phyloP scores from a whole-genome alignment of 2,888 invertebrate species.

The Limnephilus lunatus region DNA sequence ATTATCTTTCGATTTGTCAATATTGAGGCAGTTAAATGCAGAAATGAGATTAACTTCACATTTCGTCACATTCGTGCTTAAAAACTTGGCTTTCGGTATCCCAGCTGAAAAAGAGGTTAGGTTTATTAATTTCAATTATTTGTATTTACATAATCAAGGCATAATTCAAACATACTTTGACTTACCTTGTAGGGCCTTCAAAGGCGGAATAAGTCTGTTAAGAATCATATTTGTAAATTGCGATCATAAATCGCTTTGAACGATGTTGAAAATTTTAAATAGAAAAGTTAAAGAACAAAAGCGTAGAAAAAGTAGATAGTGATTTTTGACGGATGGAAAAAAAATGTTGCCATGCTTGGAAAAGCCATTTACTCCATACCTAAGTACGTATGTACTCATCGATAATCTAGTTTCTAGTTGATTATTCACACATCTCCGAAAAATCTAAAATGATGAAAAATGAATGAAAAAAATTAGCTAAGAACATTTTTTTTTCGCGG shows the following conservation, averaged over 20 bases:
- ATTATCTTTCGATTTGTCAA: conserved; percentile 3
- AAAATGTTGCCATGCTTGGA: conserved; percentile 8
- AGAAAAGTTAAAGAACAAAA: background rate
- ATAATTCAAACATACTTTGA: background rate
- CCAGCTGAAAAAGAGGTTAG: conserved; percentile 47
- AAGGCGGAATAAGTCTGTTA: conserved; percentile 21
- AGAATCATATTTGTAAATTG: conserved; percentile 8
- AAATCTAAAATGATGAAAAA: too few relatives aligned
- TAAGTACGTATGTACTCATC: too few relatives aligned
- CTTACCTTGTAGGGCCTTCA: conserved; percentile 10
- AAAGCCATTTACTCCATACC: too few relatives aligned
- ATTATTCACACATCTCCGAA: too few relatives aligned
- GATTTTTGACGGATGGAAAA: conserved; percentile 1
- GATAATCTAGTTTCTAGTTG: too few relatives aligned
- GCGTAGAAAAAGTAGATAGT: background rate
- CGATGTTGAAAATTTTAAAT: background rate
- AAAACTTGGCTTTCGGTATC: background rate
- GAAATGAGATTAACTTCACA: conserved; percentile 30
- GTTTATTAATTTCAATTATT: background rate
- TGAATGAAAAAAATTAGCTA: too few relatives aligned
- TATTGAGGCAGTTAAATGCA: conserved; percentile 40
- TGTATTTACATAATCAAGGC: background rate
- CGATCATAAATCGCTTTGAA: background rate
- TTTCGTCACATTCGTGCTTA: conserved; percentile 35
- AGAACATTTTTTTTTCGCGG: too few relatives aligned